These are phyloP conservation scores for Rotaria socialis DNA, from an alignment of 2,888 invertebrate species.

Conservation along the genomic window DNA sequence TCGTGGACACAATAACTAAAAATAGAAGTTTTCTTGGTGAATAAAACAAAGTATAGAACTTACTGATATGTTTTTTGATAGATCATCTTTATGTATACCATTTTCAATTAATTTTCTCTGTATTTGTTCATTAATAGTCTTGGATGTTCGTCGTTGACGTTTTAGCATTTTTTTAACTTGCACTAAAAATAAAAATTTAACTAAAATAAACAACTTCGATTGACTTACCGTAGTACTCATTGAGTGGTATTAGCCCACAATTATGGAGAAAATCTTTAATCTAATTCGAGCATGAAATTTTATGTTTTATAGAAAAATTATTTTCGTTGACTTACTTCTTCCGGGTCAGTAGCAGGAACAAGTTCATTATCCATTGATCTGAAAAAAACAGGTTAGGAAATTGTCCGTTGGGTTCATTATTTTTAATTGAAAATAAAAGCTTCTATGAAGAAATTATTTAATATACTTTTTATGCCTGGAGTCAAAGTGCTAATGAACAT, in stretches of 20 bases:
- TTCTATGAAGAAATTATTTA: no score
- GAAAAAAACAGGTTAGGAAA: not conserved
- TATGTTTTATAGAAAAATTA: not conserved
- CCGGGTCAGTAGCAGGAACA: not conserved
- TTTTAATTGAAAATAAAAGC: no score
- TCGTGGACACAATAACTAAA: not conserved
- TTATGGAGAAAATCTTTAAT: not conserved
- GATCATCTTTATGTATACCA: not conserved
- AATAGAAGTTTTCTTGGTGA: not conserved
- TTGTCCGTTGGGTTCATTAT: no score
- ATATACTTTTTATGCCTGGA: no score
- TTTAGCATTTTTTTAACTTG: conserved; percentile 3
- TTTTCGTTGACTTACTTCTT: not conserved
- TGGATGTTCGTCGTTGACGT: conserved; percentile 10
- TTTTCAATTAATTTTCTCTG: conserved; percentile 18
- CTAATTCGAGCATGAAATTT: not conserved
- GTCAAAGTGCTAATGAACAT: no score
- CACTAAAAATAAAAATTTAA: not conserved
- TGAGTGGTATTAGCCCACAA: not conserved
- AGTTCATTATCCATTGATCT: not conserved
- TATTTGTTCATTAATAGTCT: not conserved
- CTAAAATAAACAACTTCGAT: not conserved
- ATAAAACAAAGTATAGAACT: not conserved
- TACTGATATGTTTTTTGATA: not conserved
- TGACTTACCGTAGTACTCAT: not conserved